Conservation (phyloP, 2,797 vertebrate genomes). For the Siniperca obscura region DNA sequence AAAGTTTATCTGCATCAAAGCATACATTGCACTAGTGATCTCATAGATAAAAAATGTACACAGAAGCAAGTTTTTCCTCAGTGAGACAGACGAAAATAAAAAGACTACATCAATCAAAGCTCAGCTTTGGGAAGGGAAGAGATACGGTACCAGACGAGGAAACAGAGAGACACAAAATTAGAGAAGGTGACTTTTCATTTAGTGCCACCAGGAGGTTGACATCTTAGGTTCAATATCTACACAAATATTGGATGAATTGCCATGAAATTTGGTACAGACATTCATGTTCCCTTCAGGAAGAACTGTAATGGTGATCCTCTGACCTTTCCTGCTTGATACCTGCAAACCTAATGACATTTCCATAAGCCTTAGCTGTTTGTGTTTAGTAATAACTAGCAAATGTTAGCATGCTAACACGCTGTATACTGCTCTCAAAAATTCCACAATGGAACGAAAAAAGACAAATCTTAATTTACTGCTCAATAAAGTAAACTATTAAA, state of each 20-base stretch:
- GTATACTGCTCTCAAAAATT: too few relatives aligned
- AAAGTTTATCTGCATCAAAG: slow-evolving; percentile 22
- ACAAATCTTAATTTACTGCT: not conserved
- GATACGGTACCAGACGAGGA: not conserved
- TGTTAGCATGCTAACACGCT: not conserved
- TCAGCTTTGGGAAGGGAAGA: too few relatives aligned
- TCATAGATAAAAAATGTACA: not conserved
- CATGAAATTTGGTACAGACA: not conserved
- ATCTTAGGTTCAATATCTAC: not conserved
- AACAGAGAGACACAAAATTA: too few relatives aligned
- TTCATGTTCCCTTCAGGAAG: not conserved
- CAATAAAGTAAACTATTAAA: not conserved
- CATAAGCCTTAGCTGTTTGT: not conserved
- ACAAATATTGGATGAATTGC: slow-evolving; percentile 1
- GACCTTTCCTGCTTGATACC: not conserved
- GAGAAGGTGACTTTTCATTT: not conserved
- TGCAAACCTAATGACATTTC: not conserved
- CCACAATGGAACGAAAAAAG: too few relatives aligned
- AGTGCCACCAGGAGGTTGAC: not conserved
- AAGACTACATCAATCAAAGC: too few relatives aligned
- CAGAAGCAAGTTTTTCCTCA: not conserved
- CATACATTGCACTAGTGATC: not conserved
- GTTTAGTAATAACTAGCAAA: not conserved
- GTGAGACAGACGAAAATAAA: too few relatives aligned
- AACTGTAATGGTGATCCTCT: not conserved